phyloP scores from a whole-genome alignment of 2,888 invertebrate species.

The Lumbricus terrestris region DNA sequence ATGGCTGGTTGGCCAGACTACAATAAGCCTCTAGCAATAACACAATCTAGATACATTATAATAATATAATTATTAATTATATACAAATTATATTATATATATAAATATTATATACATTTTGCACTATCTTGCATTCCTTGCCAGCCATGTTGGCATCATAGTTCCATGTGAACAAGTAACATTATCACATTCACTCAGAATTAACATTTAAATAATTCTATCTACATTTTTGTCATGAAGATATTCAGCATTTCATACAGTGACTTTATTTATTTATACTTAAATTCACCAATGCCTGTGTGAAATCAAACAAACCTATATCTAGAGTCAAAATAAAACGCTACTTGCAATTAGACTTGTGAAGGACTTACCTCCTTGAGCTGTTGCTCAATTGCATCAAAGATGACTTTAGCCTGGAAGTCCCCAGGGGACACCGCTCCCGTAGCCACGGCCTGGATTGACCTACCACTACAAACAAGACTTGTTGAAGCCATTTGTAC shows the following conservation, averaged over 20 bases:
- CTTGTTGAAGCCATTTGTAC: not conserved
- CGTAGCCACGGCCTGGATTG: constrained; percentile 11
- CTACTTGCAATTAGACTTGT: not conserved
- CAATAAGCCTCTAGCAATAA: too few species aligned
- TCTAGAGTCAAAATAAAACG: not conserved
- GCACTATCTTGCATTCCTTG: not conserved
- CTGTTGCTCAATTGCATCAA: constrained; percentile 37
- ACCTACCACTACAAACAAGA: not conserved
- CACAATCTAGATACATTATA: not conserved
- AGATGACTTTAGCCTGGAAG: constrained; percentile 37
- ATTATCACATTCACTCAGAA: too few species aligned
- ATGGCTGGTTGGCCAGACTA: too few species aligned
- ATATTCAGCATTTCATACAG: not conserved
- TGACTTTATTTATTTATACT: not conserved
- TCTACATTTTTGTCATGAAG: too few species aligned
- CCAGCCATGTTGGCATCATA: not conserved
- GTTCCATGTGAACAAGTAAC: not conserved
- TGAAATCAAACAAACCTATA: not conserved
- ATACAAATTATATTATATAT: not conserved
- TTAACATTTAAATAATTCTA: too few species aligned
- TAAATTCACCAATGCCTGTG: not conserved
- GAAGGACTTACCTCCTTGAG: constrained; percentile 33
- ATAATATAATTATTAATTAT: not conserved
- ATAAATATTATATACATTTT: not conserved
- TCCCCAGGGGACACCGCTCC: constrained; percentile 18